Evolutionary conservation across 2,888 invertebrate genomes (phyloP), one percentile per base, ranked within the genome.

Genomic region (Elgonia sp.): DNA sequence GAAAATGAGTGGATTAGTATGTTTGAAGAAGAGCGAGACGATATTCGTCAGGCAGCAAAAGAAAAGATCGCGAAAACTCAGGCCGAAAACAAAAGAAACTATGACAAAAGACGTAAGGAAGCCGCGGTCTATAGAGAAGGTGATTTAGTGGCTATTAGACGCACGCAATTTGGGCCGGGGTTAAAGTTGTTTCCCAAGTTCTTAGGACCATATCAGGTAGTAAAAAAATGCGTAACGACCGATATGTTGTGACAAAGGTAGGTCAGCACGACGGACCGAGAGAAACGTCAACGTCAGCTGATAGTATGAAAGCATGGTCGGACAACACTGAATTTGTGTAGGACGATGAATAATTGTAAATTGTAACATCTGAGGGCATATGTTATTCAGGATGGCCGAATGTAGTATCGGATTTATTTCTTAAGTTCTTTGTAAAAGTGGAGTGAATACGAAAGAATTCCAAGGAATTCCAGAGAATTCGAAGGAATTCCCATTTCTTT

Each of bases 371-470:
- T 55, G 14, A 29, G 29, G 55, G 18, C 55, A 55, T 14, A 55
- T 55, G 55, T 55, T 55, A 18, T 55, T 55, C 55, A 55, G 55
- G 55, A 55, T 55, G 55, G 55, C 55, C 55, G 55, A n/a, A 55
- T 55, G 55, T 55, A 55, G 55, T 55, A 55, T 55, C 55, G n/a
- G 18, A 55, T 55, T 55, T 29, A 29, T 55, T 55, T n/a, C 55
- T 55, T 55, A 55, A 55, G 55, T 29, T 29, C 5, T 29, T 29
- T 5, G 1, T 29, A 29, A 29, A 29, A 29, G n/a, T n/a, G n/a
- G n/a, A n/a, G n/a, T n/a, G n/a, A n/a, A n/a, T n/a, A n/a, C n/a
- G n/a, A n/a, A n/a, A n/a, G n/a, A n/a, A n/a, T n/a, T n/a, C n/a
- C n/a, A n/a, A n/a, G n/a, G n/a, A n/a, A n/a, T n/a, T n/a, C n/a